Percentiles rank a stretch among this genome's conserved stretches.
Conservation (phyloP, 2,797 vertebrate genomes). For the Delichon dasypus region DNA sequence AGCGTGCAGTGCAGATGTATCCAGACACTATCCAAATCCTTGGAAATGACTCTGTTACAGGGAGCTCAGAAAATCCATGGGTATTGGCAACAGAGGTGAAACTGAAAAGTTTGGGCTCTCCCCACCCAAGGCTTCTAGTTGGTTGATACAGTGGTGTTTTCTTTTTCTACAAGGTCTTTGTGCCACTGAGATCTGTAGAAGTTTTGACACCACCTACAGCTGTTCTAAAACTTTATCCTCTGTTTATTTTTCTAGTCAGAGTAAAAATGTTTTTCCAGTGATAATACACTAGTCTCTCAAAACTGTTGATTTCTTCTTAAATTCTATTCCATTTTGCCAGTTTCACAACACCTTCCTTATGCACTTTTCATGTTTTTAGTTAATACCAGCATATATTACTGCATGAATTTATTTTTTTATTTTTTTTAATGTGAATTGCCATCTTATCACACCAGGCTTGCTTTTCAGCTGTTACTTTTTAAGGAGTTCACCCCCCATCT, state of each 20-base stretch:
- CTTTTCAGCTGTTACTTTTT: constrained; percentile 56
- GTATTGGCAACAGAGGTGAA: neutral
- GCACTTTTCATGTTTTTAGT: neutral
- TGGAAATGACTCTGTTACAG: neutral
- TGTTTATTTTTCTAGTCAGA: neutral
- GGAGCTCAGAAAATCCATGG: neutral
- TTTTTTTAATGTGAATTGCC: neutral
- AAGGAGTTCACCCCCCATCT: neutral
- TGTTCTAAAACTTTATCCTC: neutral
- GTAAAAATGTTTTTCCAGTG: neutral
- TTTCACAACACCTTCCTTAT: constrained; percentile 20
- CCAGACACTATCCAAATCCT: neutral
- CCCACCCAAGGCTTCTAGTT: neutral
- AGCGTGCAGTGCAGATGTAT: neutral
- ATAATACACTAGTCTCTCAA: neutral
- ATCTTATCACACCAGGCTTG: constrained; percentile 13
- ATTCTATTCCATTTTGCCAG: neutral
- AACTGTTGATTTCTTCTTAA: constrained; percentile 14
- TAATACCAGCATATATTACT: constrained; percentile 3
- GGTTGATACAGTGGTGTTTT: neutral
- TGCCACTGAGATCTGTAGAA: neutral
- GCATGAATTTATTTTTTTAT: neutral
- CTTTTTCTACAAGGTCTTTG: neutral
- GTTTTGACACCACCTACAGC: neutral
- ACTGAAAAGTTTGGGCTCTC: neutral